Evolutionary conservation across 2,888 invertebrate species (phyloP).

Genomic region (Tholera decimalis): DNA sequence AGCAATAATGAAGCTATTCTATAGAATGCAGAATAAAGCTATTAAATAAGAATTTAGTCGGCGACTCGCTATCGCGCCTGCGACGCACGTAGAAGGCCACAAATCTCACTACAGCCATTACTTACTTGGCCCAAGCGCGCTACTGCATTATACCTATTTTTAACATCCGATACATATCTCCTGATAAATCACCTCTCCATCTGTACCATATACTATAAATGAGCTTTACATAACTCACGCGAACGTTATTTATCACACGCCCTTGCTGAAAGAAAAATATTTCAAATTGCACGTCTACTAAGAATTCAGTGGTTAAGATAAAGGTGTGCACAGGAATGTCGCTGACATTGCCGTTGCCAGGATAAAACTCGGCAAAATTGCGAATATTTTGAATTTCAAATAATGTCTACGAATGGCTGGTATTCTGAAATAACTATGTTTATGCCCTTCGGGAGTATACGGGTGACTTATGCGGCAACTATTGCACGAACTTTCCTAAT

Average conservation of each 20-base stretch:
- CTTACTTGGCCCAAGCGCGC: conserved; percentile 29
- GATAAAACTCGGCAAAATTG: conserved; percentile 68
- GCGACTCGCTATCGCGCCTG: background rate
- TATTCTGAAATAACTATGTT: conserved; percentile 66
- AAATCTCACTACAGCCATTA: conserved; percentile 44
- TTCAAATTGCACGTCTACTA: conserved; percentile 62
- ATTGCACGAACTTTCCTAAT: conserved; percentile 52
- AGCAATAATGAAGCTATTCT: conserved; percentile 6
- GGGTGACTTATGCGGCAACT: conserved; percentile 58
- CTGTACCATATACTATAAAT: conserved; percentile 46
- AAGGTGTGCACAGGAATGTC: conserved; percentile 66
- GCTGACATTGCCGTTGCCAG: conserved; percentile 54
- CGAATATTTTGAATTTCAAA: conserved; percentile 69
- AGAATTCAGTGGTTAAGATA: conserved; percentile 65
- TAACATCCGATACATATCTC: conserved; percentile 50
- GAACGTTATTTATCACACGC: conserved; percentile 56
- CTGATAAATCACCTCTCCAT: conserved; percentile 53
- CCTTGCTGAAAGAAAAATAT: conserved; percentile 62
- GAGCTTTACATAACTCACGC: conserved; percentile 49
- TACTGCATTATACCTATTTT: conserved; percentile 54
- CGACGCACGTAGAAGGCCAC: conserved; percentile 20
- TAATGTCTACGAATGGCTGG: conserved; percentile 62
- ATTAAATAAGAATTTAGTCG: conserved; percentile 35
- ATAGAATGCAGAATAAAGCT: conserved; percentile 25
- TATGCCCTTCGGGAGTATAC: conserved; percentile 50